A percentile compares a stretch with the other conserved stretches of the same genome.
Conservation (phyloP, 2,113 vertebrate genomes). For the Nycticebus coucang region DNA sequence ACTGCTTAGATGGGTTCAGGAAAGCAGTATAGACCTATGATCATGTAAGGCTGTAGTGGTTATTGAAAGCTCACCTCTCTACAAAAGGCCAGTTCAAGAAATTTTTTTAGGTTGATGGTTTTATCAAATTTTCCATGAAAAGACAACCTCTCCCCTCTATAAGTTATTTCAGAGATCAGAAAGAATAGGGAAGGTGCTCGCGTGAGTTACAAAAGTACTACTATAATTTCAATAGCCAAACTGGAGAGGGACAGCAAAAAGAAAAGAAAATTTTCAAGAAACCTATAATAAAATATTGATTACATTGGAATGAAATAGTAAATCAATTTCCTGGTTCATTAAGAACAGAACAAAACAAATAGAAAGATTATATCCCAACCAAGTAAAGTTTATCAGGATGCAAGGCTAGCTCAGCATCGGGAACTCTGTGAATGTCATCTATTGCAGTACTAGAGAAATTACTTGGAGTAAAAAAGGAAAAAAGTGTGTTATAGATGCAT, state of each 20-base stretch:
- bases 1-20: not conserved
- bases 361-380: not conserved
- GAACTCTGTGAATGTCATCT: slow-evolving; percentile 5
- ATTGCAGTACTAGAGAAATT: not conserved
- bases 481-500: not conserved
- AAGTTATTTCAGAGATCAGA: not conserved
- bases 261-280: not conserved
- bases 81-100: not conserved
- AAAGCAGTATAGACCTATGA: not conserved
- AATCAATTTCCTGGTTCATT: not conserved
- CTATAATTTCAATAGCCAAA: slow-evolving; percentile 5
- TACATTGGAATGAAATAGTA: not conserved
- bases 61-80: not conserved
- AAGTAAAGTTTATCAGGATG: not conserved
- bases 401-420: not conserved
- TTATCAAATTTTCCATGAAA: slow-evolving; percentile 16
- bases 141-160: not conserved
- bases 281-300: not conserved
- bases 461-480: not conserved
- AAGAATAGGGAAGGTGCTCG: not conserved
- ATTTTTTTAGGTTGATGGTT: not conserved
- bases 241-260: not conserved
- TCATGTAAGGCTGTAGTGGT: not conserved
- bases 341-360: not conserved
- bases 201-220: not conserved